A percentile compares a stretch with the other conserved stretches of the same genome.
These are phyloP conservation scores for Netelia inedita DNA, from an alignment of 2,888 invertebrate genomes.

Conservation along the genomic window DNA sequence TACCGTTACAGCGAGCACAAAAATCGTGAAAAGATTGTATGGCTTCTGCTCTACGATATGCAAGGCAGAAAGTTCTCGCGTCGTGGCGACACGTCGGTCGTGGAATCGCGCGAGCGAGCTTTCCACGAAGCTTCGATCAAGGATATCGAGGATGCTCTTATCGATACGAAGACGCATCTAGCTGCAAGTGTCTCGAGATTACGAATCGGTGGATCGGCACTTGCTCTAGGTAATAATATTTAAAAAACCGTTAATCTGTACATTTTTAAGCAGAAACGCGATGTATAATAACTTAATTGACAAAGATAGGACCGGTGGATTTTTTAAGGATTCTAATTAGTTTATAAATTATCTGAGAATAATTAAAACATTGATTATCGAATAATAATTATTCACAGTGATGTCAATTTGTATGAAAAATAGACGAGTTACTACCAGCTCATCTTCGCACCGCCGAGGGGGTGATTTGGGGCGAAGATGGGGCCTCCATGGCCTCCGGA, in stretches of 20 bases:
- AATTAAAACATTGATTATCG: too few species aligned
- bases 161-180: constrained; percentile 89
- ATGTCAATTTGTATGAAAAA: constrained; percentile 47
- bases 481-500: constrained; percentile 88
- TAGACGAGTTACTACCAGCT: constrained; percentile 90
- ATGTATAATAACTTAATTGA: neutral
- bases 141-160: constrained; percentile 88
- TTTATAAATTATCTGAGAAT: too few species aligned
- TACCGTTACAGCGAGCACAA: constrained; percentile 85
- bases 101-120: constrained; percentile 72
- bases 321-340: too few species aligned
- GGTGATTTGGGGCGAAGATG: constrained; percentile 86
- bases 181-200: constrained; percentile 92
- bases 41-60: constrained; percentile 90
- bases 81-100: constrained; percentile 70
- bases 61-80: constrained; percentile 88
- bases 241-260: constrained; percentile 26
- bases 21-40: constrained; percentile 85
- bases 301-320: neutral
- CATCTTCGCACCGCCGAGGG: constrained; percentile 90
- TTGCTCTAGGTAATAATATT: constrained; percentile 85
- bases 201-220: constrained; percentile 91
- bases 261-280: too few species aligned
- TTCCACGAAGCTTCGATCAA: constrained; percentile 81
- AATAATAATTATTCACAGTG: too few species aligned